Conservation (phyloP, 2,888 invertebrate species). For the Thereva nobilitata region DNA sequence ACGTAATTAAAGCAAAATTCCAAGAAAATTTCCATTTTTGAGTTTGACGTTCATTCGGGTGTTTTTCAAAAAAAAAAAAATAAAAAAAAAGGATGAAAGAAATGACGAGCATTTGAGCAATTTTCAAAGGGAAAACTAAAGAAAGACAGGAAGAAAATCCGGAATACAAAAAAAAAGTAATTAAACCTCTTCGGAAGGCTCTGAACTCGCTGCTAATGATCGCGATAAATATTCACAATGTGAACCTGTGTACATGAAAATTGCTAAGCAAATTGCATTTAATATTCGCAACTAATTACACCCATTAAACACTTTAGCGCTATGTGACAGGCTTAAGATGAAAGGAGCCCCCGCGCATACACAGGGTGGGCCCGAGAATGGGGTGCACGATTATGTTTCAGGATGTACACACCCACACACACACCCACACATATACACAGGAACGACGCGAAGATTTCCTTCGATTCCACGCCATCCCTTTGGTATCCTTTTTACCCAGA, state of each 20-base stretch:
- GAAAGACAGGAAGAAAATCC: too few relatives aligned
- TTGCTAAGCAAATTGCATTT: slow-evolving; percentile 47
- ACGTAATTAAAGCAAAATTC: too few relatives aligned
- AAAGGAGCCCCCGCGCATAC: slow-evolving; percentile 1
- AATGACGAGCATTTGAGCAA: too few relatives aligned
- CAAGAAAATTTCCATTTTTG: too few relatives aligned
- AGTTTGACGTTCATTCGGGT: too few relatives aligned
- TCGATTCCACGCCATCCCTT: slow-evolving; percentile 24
- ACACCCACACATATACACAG: too few relatives aligned
- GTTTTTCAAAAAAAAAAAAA: too few relatives aligned
- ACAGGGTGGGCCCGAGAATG: not conserved
- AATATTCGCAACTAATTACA: slow-evolving; percentile 47
- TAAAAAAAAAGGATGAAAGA: too few relatives aligned
- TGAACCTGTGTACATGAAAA: slow-evolving; percentile 37
- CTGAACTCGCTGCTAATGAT: slow-evolving; percentile 29
- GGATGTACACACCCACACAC: not conserved
- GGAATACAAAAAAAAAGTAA: too few relatives aligned
- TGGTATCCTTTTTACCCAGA: slow-evolving; percentile 18
- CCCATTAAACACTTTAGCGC: slow-evolving; percentile 46
- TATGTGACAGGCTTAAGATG: slow-evolving; percentile 20
- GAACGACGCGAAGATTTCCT: slow-evolving; percentile 10
- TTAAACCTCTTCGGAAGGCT: not conserved
- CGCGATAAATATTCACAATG: slow-evolving; percentile 32
- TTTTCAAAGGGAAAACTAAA: too few relatives aligned
- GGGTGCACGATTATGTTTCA: slow-evolving; percentile 14